phyloP scores from a whole-genome alignment of 2,888 invertebrate species.

The Mimachlamys varia region DNA sequence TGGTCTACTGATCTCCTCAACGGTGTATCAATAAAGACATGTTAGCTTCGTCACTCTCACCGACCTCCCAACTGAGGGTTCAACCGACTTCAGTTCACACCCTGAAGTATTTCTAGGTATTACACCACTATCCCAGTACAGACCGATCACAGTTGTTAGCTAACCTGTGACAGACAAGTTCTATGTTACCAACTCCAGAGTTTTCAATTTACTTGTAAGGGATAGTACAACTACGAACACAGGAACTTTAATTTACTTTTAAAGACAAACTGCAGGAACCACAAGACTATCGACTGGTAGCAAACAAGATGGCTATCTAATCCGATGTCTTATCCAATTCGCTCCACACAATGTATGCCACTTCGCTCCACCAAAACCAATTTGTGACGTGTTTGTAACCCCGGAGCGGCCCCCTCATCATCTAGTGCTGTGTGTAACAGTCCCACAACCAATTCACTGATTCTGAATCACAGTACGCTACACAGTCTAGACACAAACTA shows the following conservation, averaged over 20 bases:
- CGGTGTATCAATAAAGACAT: no score
- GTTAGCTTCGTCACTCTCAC: no score
- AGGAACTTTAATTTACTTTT: neutral
- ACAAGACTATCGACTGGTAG: neutral
- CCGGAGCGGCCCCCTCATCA: neutral
- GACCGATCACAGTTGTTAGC: no score
- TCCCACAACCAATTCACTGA: neutral
- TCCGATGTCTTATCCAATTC: neutral
- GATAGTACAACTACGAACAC: neutral
- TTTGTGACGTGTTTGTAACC: conserved; percentile 10
- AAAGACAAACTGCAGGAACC: conserved; percentile 1
- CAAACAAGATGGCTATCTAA: neutral
- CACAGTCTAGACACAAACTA: neutral
- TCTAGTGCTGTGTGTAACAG: neutral
- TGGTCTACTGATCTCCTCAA: no score
- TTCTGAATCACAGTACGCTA: neutral
- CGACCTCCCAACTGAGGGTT: no score
- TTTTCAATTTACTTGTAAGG: neutral
- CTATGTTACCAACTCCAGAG: neutral
- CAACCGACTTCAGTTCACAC: no score
- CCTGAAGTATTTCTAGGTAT: no score
- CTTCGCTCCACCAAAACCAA: neutral
- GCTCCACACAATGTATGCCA: neutral
- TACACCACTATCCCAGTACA: no score
- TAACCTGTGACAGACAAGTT: no score